A percentile compares a stretch with the other conserved stretches of the same genome.
phyloP scores from a whole-genome alignment of 1,140 invertebrate genomes.

The Drosophila navojoa region DNA sequence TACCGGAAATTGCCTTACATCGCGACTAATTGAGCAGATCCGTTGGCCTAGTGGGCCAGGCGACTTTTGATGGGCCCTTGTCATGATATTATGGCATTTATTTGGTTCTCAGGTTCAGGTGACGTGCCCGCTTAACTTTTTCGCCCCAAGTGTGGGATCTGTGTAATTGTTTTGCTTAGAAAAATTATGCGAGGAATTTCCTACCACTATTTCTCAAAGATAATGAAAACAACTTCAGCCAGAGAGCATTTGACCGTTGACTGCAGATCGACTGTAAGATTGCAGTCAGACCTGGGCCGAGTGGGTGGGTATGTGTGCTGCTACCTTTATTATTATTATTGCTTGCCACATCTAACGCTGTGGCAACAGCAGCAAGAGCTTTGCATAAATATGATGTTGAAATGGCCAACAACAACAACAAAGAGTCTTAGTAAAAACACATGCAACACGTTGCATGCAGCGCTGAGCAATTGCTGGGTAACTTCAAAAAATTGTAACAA shows the following conservation, averaged over 20 bases:
- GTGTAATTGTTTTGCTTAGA: slow-evolving; percentile 34
- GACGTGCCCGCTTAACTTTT: slow-evolving; percentile 34
- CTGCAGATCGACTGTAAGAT: slow-evolving; percentile 18
- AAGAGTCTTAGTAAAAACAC: slow-evolving; percentile 36
- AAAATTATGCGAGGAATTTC: slow-evolving; percentile 58
- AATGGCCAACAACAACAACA: slow-evolving; percentile 25
- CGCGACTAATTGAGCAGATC: slow-evolving; percentile 46
- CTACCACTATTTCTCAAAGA: slow-evolving; percentile 53
- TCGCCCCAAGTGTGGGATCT: slow-evolving; percentile 59
- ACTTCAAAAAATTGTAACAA: slow-evolving; percentile 56
- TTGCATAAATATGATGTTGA: slow-evolving; percentile 59
- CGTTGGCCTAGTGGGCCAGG: slow-evolving; percentile 34
- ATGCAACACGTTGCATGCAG: slow-evolving; percentile 81
- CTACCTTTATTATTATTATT: slow-evolving; percentile 42
- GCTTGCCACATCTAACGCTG: slow-evolving; percentile 66
- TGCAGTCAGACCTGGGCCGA: slow-evolving; percentile 8
- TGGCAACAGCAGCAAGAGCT: slow-evolving; percentile 41
- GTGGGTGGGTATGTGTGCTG: slow-evolving; percentile 13
- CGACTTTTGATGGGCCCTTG: slow-evolving; percentile 17
- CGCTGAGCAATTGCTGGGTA: slow-evolving; percentile 38
- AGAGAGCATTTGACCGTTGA: slow-evolving; percentile 58
- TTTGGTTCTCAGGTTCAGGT: slow-evolving; percentile 15
- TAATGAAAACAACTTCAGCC: slow-evolving; percentile 22
- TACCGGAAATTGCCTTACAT: slow-evolving; percentile 43
- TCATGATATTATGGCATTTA: slow-evolving; percentile 37